phyloP scores from a whole-genome alignment of 2,113 vertebrate species.

The Bombycilla garrulus region DNA sequence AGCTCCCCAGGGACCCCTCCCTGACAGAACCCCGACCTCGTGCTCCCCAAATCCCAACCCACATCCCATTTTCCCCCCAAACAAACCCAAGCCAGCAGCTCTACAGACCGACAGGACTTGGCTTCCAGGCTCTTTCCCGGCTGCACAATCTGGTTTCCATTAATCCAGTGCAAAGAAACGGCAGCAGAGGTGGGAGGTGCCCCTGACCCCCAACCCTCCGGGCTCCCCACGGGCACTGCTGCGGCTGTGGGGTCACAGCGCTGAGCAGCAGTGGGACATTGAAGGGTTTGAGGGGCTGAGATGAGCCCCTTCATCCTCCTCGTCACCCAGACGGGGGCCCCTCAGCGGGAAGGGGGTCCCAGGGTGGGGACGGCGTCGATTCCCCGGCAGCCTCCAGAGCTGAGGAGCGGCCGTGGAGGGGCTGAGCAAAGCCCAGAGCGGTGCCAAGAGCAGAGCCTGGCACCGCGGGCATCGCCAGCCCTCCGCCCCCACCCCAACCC shows the following conservation, averaged over 20 bases:
- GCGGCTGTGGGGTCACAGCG: background rate
- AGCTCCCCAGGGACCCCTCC: too few species aligned
- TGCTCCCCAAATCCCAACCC: background rate
- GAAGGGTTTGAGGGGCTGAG: background rate
- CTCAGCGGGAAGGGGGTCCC: background rate
- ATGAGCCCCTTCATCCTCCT: background rate
- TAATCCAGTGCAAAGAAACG: background rate
- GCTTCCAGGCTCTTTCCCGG: background rate
- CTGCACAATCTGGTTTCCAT: slow-evolving; percentile 23
- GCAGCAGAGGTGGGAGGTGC: background rate
- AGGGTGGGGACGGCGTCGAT: background rate
- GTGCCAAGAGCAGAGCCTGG: background rate
- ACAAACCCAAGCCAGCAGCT: background rate
- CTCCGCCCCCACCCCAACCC: background rate
- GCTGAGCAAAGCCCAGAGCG: background rate
- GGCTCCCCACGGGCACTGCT: rapidly evolving
- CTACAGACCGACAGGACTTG: background rate
- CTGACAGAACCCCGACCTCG: background rate
- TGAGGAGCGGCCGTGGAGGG: rapidly evolving
- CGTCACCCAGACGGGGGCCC: background rate
- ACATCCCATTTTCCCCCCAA: rapidly evolving
- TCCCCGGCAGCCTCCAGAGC: rapidly evolving
- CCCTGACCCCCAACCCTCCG: rapidly evolving
- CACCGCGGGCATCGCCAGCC: rapidly evolving
- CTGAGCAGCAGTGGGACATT: rapidly evolving